Evolutionary conservation across 2,113 vertebrate species (phyloP), one percentile per base, ranked within the genome.

Genomic region (Gasterosteus nipponicus): DNA sequence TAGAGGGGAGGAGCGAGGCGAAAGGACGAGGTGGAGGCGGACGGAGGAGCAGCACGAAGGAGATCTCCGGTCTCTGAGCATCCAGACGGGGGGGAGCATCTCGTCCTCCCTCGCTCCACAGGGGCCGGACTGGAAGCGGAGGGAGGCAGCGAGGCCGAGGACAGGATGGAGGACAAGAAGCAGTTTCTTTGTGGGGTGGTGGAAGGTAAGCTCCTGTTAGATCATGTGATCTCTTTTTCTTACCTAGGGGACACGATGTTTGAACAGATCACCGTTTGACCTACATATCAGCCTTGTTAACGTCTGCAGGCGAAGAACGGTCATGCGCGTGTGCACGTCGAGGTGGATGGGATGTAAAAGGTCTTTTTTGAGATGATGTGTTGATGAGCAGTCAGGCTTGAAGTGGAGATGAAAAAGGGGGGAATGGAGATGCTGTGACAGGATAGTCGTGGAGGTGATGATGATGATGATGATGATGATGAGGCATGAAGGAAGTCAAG

Each of bases 131-230:
- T 59, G 82, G 54, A 83, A 60, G 56, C 63, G 59, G 56, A 74
- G 67, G 73, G 67, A 59, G 72, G 74, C 72, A 69, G 68, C 60
- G 53, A 69, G 70, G 56, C 60, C 0, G 71, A 58, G 69, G 31
- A 35, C 68, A 89, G 74, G 47, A 95, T 95, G 95, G 94, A 94
- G 80, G 88, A 77, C 75, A 90, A 81, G 85, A 81, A 72, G 76
- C 90, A 77, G 83, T 95, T 95, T 86, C 89, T 96, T 83, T 96
- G 95, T 74, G 95, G 95, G 65, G 95, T 96, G 81, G 95, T 96
- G 89, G 96, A 96, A 94, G 95, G 95, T 95, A 93, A 91, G 92
- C 72, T 74, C 72, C 77, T 69, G 42, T 62, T 57, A 35, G 67
- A 78, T 87, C 83, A 75, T 71, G 82, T 84, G 72, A 73, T 81